phyloP scores from a whole-genome alignment of 2,113 vertebrate genomes.

The Ginglymostoma cirratum region DNA sequence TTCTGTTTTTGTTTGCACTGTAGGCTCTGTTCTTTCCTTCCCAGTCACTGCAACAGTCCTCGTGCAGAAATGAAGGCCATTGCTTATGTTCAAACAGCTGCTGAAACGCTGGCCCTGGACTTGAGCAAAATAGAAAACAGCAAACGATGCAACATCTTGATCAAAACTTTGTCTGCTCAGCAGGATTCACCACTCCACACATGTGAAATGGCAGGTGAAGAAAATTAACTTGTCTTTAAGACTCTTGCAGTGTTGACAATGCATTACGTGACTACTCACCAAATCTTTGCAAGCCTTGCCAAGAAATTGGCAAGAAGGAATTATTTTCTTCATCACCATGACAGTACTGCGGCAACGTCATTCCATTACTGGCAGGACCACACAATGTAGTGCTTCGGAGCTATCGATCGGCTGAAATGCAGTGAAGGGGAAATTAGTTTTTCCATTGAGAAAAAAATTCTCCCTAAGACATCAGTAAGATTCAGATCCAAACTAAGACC shows the following conservation, averaged over 20 bases:
- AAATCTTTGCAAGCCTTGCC: neutral
- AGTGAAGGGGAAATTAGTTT: neutral
- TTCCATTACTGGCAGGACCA: neutral
- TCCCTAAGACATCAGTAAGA: neutral
- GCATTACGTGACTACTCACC: neutral
- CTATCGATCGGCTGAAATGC: neutral
- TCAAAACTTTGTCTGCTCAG: neutral
- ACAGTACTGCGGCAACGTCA: neutral
- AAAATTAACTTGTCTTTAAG: neutral
- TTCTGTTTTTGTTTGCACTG: too few relatives aligned
- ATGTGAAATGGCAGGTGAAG: neutral
- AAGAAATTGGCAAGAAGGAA: neutral
- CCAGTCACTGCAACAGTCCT: too few relatives aligned
- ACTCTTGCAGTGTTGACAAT: neutral
- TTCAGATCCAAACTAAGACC: neutral
- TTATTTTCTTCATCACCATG: neutral
- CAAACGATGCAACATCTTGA: neutral
- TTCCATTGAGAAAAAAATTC: neutral
- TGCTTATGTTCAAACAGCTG: too few relatives aligned
- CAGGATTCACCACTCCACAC: neutral
- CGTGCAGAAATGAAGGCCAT: too few relatives aligned
- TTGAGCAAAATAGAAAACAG: too few relatives aligned
- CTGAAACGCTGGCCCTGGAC: too few relatives aligned
- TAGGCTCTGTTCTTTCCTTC: too few relatives aligned
- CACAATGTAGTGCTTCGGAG: neutral